phyloP scores from a whole-genome alignment of 2,113 vertebrate species.

The Pseudolaguvia tuberculata region DNA sequence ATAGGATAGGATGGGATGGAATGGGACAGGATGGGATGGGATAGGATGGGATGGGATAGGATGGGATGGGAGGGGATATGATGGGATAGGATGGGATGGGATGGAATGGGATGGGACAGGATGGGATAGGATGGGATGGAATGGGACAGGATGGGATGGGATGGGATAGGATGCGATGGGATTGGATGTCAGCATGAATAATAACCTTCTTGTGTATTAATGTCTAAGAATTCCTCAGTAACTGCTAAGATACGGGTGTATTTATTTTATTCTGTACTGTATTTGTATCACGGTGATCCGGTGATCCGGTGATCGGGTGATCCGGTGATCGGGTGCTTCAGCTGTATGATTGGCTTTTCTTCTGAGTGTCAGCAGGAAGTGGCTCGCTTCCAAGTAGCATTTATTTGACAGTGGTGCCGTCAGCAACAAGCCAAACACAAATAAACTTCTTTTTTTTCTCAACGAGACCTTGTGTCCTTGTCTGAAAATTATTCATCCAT shows the following conservation, averaged over 20 bases:
- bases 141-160: too few relatives aligned
- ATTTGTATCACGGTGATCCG: slow-evolving; percentile 33
- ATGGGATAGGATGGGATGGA: too few relatives aligned
- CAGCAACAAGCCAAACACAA: slow-evolving; percentile 75
- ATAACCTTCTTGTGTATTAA: slow-evolving; percentile 51
- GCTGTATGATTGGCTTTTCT: slow-evolving; percentile 25
- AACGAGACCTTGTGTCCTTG: slow-evolving; percentile 47
- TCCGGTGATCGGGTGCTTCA: slow-evolving; percentile 4
- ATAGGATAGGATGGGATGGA: too few relatives aligned
- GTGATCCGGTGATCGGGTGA: not conserved
- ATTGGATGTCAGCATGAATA: slow-evolving; percentile 18
- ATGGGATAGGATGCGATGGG: too few relatives aligned
- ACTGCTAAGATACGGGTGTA: slow-evolving; percentile 39
- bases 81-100: too few relatives aligned
- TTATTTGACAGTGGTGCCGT: slow-evolving; percentile 73
- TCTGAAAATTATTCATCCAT: too few relatives aligned
- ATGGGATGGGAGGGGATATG: too few relatives aligned
- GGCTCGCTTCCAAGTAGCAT: slow-evolving; percentile 66
- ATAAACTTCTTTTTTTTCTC: slow-evolving; percentile 73
- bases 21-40: too few relatives aligned
- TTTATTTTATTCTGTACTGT: not conserved
- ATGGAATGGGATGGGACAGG: too few relatives aligned
- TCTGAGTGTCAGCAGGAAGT: slow-evolving; percentile 49
- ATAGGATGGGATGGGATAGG: too few relatives aligned
- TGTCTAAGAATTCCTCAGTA: slow-evolving; percentile 63